Percentiles rank a stretch among this genome's conserved stretches.
phyloP scores from a whole-genome alignment of 2,113 vertebrate species.

The Trachemys scripta region DNA sequence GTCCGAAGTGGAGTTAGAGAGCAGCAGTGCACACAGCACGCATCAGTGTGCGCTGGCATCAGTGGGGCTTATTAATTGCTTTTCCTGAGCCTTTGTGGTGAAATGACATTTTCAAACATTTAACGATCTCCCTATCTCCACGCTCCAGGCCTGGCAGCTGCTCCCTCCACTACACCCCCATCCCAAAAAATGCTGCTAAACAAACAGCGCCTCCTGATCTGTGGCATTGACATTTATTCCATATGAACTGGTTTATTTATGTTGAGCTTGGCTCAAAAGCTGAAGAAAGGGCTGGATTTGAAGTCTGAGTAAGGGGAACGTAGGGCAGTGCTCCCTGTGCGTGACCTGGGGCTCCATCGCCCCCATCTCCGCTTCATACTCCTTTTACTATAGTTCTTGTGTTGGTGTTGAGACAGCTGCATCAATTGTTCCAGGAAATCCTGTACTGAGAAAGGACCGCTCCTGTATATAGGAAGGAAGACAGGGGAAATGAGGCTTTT shows the following conservation, averaged over 20 bases:
- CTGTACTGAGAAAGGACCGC: rapidly evolving
- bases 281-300: not conserved
- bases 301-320: not conserved
- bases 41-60: not conserved
- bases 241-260: not conserved
- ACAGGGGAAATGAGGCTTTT: not conserved
- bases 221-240: not conserved
- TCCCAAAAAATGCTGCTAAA: not conserved
- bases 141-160: not conserved
- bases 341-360: not conserved
- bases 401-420: not conserved
- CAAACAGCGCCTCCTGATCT: not conserved
- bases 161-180: not conserved
- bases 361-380: not conserved
- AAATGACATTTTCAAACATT: not conserved
- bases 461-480: conserved; percentile 28
- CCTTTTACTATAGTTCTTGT: too few species aligned
- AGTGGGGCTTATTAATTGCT: not conserved
- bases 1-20: not conserved
- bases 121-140: not conserved
- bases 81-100: not conserved
- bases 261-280: not conserved
- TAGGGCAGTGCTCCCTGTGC: not conserved
- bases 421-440: conserved; percentile 6
- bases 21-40: not conserved